These are phyloP conservation scores for Sebastolobus alascanus DNA, from an alignment of 2,797 vertebrate genomes.

Conservation along the genomic window DNA sequence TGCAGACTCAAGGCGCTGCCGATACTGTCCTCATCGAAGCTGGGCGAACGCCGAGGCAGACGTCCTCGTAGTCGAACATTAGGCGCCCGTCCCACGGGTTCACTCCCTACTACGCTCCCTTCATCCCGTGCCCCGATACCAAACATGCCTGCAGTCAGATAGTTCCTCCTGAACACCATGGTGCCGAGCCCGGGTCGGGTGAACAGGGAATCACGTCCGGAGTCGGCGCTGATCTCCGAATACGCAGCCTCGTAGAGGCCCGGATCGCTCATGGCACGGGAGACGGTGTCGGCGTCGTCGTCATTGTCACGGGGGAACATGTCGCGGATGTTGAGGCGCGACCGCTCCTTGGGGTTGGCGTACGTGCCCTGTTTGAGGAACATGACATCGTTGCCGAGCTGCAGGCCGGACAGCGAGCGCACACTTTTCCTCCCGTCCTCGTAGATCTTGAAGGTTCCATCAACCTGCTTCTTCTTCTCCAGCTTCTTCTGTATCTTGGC, in stretches of 20 bases:
- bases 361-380: constrained; percentile 93
- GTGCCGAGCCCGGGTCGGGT: constrained; percentile 94
- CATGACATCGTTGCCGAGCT: constrained; percentile 93
- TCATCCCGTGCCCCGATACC: constrained; percentile 82
- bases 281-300: constrained; percentile 82
- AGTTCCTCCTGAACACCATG: constrained; percentile 95
- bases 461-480: constrained; percentile 92
- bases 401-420: constrained; percentile 91
- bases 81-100: constrained; percentile 64
- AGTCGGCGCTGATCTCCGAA: constrained; percentile 94
- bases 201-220: constrained; percentile 93
- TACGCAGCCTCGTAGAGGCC: constrained; percentile 88
- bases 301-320: constrained; percentile 86
- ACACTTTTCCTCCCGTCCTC: constrained; percentile 94
- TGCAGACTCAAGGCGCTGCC: constrained; percentile 92
- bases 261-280: constrained; percentile 92
- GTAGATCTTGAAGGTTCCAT: constrained; percentile 93
- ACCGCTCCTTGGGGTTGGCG: constrained; percentile 85
- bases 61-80: constrained; percentile 83
- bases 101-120: constrained; percentile 66
- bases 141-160: constrained; percentile 87
- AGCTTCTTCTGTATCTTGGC: constrained; percentile 93
- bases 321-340: constrained; percentile 90
- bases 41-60: constrained; percentile 86
- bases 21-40: constrained; percentile 90